These are phyloP conservation scores for Noctuana brunneofusca DNA, from an alignment of 2,888 invertebrate genomes.

Conservation along the genomic window DNA sequence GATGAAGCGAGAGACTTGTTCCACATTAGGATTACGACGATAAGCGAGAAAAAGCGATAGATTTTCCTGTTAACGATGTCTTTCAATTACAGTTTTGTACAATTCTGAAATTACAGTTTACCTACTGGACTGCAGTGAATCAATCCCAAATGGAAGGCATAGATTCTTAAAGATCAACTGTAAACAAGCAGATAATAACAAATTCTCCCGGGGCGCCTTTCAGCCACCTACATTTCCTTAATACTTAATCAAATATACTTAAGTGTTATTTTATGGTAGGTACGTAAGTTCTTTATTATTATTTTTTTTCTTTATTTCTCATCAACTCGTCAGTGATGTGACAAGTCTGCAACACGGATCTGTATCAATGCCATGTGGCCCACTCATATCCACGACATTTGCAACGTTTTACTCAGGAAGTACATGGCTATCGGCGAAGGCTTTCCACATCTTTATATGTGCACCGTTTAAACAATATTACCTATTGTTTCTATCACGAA, in stretches of 20 bases:
- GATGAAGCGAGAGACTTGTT: background rate
- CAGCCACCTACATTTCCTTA: no score
- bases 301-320: background rate
- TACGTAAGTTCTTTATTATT: background rate
- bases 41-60: background rate
- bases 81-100: no score
- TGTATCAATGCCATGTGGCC: constrained; percentile 39
- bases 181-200: no score
- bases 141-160: no score
- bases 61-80: no score
- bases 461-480: constrained; percentile 32
- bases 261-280: no score
- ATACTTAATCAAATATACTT: no score
- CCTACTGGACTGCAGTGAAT: no score
- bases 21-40: background rate
- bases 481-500: constrained; percentile 27
- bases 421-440: constrained; percentile 37
- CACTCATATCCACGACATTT: constrained; percentile 35
- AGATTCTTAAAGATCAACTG: no score
- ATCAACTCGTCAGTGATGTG: background rate
- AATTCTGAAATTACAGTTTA: no score
- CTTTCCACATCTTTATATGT: constrained; percentile 37
- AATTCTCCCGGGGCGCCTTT: no score
- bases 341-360: constrained; percentile 32
- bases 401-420: constrained; percentile 35